Evolutionary conservation across 2,797 vertebrate species (phyloP).

Genomic region (Clarias fuscus): DNA sequence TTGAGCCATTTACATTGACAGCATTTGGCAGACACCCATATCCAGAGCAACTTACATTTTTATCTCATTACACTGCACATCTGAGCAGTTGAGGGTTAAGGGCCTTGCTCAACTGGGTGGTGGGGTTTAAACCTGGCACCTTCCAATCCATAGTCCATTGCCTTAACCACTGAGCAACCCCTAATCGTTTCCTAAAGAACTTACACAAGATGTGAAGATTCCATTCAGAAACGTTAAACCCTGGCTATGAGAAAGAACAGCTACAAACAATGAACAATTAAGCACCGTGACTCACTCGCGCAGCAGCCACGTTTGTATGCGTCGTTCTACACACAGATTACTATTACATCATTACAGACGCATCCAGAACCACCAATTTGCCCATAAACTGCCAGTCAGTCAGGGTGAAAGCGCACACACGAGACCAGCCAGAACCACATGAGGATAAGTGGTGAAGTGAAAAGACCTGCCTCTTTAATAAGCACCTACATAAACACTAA

Average conservation of each 20-base stretch:
- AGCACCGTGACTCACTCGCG: not conserved
- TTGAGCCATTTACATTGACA: not conserved
- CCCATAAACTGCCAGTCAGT: not conserved
- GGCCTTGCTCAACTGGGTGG: too few relatives aligned
- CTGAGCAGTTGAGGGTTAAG: too few relatives aligned
- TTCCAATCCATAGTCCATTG: too few relatives aligned
- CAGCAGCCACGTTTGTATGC: too few relatives aligned
- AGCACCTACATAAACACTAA: constrained; percentile 26
- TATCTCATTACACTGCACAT: too few relatives aligned
- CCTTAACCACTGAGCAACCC: too few relatives aligned
- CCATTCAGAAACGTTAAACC: not conserved
- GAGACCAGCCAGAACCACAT: not conserved
- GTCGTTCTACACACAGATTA: not conserved
- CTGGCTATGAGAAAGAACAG: not conserved
- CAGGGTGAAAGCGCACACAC: not conserved
- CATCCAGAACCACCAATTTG: not conserved
- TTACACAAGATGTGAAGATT: not conserved
- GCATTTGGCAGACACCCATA: too few relatives aligned
- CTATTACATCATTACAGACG: not conserved
- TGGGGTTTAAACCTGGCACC: too few relatives aligned
- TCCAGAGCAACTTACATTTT: too few relatives aligned
- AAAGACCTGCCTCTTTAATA: constrained; percentile 39
- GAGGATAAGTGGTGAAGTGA: not conserved
- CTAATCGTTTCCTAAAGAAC: not conserved
- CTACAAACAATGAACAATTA: not conserved